These are phyloP conservation scores for Cyanoliseus patagonus DNA, from an alignment of 2,113 vertebrate species.

Conservation along the genomic window DNA sequence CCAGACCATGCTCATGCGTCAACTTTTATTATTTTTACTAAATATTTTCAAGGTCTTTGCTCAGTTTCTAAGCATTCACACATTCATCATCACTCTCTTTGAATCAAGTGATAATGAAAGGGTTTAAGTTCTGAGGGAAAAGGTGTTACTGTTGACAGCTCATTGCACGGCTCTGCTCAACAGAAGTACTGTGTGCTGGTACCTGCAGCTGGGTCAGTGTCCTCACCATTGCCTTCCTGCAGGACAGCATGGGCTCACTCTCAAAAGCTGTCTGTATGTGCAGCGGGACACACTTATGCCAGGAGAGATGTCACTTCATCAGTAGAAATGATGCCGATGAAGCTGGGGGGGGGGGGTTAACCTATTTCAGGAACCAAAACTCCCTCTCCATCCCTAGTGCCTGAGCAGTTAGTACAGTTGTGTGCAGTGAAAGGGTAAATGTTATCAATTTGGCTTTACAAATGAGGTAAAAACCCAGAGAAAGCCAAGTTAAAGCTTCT, in stretches of 20 bases:
- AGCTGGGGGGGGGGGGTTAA: accelerated
- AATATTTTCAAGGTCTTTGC: neutral
- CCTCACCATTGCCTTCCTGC: neutral
- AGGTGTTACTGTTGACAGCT: neutral
- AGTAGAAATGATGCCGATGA: neutral
- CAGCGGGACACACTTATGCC: neutral
- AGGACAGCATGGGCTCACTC: neutral
- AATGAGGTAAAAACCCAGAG: neutral
- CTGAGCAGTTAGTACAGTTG: neutral
- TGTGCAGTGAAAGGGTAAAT: neutral
- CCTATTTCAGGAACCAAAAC: neutral
- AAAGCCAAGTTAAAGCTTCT: neutral
- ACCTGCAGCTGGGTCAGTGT: neutral
- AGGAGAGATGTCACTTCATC: neutral
- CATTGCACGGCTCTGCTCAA: neutral
- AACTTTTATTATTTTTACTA: neutral
- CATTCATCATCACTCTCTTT: neutral
- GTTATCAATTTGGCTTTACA: neutral
- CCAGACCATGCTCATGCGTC: neutral
- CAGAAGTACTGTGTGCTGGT: neutral
- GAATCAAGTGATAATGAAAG: neutral
- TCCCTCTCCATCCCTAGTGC: neutral
- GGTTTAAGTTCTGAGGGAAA: neutral
- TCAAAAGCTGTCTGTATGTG: neutral
- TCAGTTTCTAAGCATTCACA: neutral